Conservation (phyloP, 1,140 invertebrate genomes). For the Octopus sinensis region DNA sequence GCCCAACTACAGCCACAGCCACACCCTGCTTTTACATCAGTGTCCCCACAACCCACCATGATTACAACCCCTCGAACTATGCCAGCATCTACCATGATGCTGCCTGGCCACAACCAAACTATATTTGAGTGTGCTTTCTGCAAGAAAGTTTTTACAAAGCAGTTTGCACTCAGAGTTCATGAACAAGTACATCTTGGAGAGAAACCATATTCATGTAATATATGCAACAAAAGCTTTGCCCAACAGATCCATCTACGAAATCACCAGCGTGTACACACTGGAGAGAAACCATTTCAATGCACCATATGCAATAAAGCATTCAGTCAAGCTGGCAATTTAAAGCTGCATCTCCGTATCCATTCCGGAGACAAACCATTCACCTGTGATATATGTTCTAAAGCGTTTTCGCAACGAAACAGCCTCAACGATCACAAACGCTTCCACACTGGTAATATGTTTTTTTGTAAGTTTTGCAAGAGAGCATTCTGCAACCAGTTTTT, state of each 20-base stretch:
- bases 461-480: background rate
- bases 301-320: constrained; percentile 82
- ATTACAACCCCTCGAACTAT: constrained; percentile 13
- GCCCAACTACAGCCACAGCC: constrained; percentile 44
- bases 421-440: constrained; percentile 29
- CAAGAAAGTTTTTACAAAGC: constrained; percentile 30
- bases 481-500: background rate
- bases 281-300: constrained; percentile 92
- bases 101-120: constrained; percentile 17
- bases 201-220: constrained; percentile 61
- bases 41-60: constrained; percentile 41
- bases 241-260: constrained; percentile 60
- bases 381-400: constrained; percentile 71
- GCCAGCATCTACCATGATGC: constrained; percentile 12
- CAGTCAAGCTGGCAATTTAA: constrained; percentile 20
- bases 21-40: constrained; percentile 40
- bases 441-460: constrained; percentile 38
- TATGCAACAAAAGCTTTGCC: constrained; percentile 79
- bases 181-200: constrained; percentile 32
- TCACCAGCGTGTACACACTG: constrained; percentile 44
- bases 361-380: constrained; percentile 73
- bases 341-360: constrained; percentile 59
- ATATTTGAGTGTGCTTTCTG: constrained; percentile 31
- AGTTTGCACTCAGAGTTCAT: constrained; percentile 70
- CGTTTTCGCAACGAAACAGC: constrained; percentile 71